Evolutionary conservation across 2,113 vertebrate genomes (phyloP).

Genomic region (Sciurus niger): DNA sequence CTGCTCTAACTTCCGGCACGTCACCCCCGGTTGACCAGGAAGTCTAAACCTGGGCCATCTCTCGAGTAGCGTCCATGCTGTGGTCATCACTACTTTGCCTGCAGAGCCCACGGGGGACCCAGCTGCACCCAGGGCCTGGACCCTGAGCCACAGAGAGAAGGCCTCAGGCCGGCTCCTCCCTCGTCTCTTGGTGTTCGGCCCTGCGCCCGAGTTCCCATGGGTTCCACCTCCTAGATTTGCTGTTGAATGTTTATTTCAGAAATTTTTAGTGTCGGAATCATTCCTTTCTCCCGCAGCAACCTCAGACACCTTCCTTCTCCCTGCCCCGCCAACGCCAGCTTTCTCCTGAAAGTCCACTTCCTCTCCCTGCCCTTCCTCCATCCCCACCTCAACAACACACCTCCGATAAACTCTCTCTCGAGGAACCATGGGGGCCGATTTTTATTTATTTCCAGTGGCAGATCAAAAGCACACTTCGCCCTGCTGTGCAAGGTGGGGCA

Average conservation of each 20-base stretch:
- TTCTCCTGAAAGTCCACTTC: neutral
- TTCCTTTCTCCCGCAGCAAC: neutral
- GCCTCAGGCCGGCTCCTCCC: no score
- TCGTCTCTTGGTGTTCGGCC: neutral
- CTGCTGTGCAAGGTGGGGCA: no score
- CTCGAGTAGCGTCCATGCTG: no score
- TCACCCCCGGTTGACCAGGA: no score
- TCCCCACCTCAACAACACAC: no score
- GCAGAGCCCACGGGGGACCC: neutral
- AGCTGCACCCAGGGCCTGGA: no score
- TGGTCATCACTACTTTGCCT: no score
- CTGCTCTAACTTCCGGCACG: no score
- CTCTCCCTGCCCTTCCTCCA: neutral
- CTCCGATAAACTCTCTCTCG: neutral
- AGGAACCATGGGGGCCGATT: no score
- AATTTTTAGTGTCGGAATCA: neutral
- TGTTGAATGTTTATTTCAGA: neutral
- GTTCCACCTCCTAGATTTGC: neutral
- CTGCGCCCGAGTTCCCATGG: rapidly evolving
- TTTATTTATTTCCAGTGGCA: neutral
- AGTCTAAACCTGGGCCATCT: no score
- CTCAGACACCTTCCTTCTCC: neutral
- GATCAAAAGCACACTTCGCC: neutral
- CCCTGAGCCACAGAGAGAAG: neutral
- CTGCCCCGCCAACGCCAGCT: neutral